Percentiles rank a stretch among this genome's conserved stretches.
These are phyloP conservation scores for Pseudorhiza aurosa DNA, from an alignment of 30 jellyfish, hydroid and myxozoan species.

Conservation along the genomic window DNA sequence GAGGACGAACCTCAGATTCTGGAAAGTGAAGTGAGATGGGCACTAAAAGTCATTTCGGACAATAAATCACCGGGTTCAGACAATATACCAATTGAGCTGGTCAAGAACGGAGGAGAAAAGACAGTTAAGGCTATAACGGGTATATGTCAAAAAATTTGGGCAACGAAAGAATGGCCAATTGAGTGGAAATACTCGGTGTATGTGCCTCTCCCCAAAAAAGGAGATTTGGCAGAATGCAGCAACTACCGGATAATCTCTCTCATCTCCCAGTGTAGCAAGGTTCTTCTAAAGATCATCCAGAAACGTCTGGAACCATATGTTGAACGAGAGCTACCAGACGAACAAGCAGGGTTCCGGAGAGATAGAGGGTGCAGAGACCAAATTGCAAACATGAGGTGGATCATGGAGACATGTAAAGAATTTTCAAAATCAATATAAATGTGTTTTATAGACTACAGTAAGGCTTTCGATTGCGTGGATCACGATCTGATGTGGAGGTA, in stretches of 20 bases:
- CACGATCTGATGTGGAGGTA: conserved; percentile 11
- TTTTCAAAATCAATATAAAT: background rate
- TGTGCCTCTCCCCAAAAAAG: conserved; percentile 22
- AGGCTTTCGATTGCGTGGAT: conserved; percentile 31
- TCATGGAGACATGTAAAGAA: background rate
- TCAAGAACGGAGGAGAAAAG: conserved; percentile 22
- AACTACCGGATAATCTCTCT: conserved; percentile 20
- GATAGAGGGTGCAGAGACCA: conserved; percentile 1
- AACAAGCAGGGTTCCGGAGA: conserved; percentile 33
- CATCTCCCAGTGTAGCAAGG: conserved; percentile 19
- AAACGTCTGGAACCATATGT: conserved; percentile 1
- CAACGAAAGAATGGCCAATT: conserved; percentile 34
- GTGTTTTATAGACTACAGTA: background rate
- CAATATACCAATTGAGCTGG: conserved; percentile 24
- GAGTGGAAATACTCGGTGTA: conserved; percentile 28
- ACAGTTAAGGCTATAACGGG: background rate
- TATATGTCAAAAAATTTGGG: conserved; percentile 34
- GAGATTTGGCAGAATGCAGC: conserved; percentile 6
- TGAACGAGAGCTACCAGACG: background rate
- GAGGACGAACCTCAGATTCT: no score
- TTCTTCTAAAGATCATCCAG: conserved; percentile 16
- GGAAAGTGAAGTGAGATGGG: no score
- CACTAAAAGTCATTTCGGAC: conserved; percentile 1
- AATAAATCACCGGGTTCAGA: conserved; percentile 9
- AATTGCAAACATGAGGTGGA: background rate